These are phyloP conservation scores for Gnatocerus cornutus DNA, from an alignment of 2,888 invertebrate genomes.

Conservation along the genomic window DNA sequence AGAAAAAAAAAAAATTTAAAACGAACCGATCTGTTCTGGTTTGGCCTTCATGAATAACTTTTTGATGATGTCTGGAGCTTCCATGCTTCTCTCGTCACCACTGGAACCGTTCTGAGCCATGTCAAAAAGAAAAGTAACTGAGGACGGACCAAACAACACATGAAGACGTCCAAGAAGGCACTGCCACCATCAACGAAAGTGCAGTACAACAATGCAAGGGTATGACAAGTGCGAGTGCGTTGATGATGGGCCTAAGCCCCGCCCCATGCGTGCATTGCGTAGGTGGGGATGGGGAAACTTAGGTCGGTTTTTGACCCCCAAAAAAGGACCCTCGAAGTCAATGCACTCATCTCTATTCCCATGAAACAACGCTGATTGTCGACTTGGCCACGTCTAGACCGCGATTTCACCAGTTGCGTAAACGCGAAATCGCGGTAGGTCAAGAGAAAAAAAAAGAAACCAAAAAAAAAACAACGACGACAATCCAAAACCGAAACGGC, in stretches of 20 bases:
- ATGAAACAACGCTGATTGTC: neutral
- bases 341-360: slow-evolving; percentile 31
- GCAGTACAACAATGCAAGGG: slow-evolving; percentile 61
- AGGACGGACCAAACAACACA: slow-evolving; percentile 26
- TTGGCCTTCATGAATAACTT: slow-evolving; percentile 65
- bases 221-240: slow-evolving; percentile 65
- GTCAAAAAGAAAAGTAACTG: slow-evolving; percentile 8
- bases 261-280: slow-evolving; percentile 68
- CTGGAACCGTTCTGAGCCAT: slow-evolving; percentile 52
- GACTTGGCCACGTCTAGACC: slow-evolving; percentile 9
- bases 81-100: slow-evolving; percentile 54
- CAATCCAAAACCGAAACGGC: neutral
- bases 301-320: slow-evolving; percentile 69
- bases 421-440: slow-evolving; percentile 36
- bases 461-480: too few species aligned
- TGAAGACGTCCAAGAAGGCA: slow-evolving; percentile 54
- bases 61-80: slow-evolving; percentile 58
- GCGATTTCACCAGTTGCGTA: slow-evolving; percentile 28
- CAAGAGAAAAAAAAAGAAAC: slow-evolving; percentile 19
- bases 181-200: slow-evolving; percentile 46
- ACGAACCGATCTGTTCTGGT: slow-evolving; percentile 61
- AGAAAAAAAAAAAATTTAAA: slow-evolving; percentile 15
- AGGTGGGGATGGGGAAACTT: slow-evolving; percentile 59
- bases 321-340: slow-evolving; percentile 49
- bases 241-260: slow-evolving; percentile 61